These are phyloP conservation scores for Cavia aperea DNA, from an alignment of 2,113 vertebrate species.

Conservation along the genomic window DNA sequence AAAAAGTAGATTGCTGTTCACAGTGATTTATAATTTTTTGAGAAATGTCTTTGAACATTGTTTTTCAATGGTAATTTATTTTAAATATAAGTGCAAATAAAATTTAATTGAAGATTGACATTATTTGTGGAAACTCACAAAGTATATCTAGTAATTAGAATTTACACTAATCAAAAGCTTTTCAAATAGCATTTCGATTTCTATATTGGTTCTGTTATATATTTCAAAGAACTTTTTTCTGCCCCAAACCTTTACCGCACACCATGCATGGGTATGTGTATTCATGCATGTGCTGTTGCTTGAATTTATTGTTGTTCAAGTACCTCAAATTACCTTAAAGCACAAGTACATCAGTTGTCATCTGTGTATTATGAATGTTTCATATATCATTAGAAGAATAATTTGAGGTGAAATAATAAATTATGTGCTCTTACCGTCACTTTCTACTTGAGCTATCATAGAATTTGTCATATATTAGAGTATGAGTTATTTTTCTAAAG, in stretches of 20 bases:
- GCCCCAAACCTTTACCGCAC: neutral
- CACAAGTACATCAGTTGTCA: neutral
- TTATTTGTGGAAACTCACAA: conserved; percentile 35
- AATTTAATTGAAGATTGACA: conserved; percentile 42
- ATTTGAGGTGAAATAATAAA: neutral
- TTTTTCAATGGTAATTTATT: conserved; percentile 32
- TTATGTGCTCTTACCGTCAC: conserved; percentile 13
- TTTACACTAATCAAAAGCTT: neutral
- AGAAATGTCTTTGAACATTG: conserved; percentile 1
- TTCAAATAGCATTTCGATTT: conserved; percentile 1
- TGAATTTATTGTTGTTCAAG: neutral
- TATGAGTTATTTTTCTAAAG: neutral
- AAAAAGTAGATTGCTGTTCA: neutral
- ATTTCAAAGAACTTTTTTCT: neutral
- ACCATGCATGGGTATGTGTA: neutral
- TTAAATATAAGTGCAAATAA: conserved; percentile 16
- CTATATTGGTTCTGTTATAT: neutral
- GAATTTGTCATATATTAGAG: neutral
- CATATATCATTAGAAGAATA: neutral
- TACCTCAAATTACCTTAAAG: conserved; percentile 21
- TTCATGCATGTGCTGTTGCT: neutral
- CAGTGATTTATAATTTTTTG: neutral
- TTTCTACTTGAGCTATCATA: neutral
- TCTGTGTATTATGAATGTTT: neutral
- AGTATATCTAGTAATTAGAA: conserved; percentile 16